A percentile compares a stretch with the other conserved stretches of the same genome.
Evolutionary conservation across 2,888 invertebrate genomes (phyloP).

Genomic region (Meghimatium bilineatum): DNA sequence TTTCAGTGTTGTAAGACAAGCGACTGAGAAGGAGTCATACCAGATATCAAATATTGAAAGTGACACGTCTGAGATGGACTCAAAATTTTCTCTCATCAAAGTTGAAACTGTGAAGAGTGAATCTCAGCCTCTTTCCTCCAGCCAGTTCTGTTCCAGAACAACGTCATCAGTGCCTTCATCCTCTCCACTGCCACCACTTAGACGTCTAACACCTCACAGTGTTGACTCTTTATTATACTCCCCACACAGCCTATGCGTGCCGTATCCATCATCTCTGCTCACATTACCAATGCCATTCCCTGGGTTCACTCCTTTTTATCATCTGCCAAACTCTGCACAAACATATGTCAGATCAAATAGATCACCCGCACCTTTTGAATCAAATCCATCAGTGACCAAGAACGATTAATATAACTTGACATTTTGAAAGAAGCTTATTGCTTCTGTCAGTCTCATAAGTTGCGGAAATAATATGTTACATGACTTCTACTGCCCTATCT

Average conservation of each 20-base stretch:
- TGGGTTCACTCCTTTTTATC: slow-evolving; percentile 25
- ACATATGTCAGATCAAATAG: background rate
- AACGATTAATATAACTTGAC: background rate
- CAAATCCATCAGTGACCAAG: background rate
- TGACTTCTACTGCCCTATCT: background rate
- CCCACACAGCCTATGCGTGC: slow-evolving; percentile 24
- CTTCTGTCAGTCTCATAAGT: background rate
- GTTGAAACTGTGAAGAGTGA: slow-evolving; percentile 33
- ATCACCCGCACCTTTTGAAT: slow-evolving; percentile 22
- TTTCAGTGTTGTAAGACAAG: background rate
- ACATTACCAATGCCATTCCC: slow-evolving; percentile 24
- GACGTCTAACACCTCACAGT: slow-evolving; percentile 20
- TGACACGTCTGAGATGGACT: background rate
- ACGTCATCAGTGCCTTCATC: background rate
- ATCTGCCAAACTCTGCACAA: slow-evolving; percentile 4
- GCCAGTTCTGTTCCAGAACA: slow-evolving; percentile 1
- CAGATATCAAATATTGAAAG: background rate
- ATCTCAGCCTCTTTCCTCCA: background rate
- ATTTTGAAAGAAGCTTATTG: background rate
- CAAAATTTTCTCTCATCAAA: slow-evolving; percentile 29
- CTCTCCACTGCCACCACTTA: background rate
- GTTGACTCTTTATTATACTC: slow-evolving; percentile 39
- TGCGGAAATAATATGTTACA: background rate
- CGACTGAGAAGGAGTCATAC: background rate
- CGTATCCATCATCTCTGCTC: slow-evolving; percentile 38